Percentiles rank a stretch among this genome's conserved stretches.
These are phyloP conservation scores for Cephus nigrinus DNA, from an alignment of 2,888 invertebrate species.

Conservation along the genomic window DNA sequence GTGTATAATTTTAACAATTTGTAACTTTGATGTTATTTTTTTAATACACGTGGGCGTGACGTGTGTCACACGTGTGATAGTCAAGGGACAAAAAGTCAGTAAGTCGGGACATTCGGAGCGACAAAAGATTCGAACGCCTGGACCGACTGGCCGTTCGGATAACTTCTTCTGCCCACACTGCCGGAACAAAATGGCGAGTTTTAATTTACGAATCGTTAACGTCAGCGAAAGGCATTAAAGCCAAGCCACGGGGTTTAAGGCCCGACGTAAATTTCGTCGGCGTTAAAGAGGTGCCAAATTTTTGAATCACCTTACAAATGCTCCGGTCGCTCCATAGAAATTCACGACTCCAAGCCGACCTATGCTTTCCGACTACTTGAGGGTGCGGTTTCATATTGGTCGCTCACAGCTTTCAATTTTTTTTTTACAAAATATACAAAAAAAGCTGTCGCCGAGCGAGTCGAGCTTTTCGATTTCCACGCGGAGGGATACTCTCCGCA, in stretches of 20 bases:
- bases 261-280: slow-evolving; percentile 45
- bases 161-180: slow-evolving; percentile 46
- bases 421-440: not conserved
- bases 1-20: not conserved
- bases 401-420: not conserved
- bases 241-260: slow-evolving; percentile 37
- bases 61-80: not conserved
- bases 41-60: not conserved
- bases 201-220: slow-evolving; percentile 61
- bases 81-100: not conserved
- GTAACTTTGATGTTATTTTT: not conserved
- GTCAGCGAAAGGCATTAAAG: slow-evolving; percentile 37
- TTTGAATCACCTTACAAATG: slow-evolving; percentile 42
- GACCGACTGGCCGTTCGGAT: slow-evolving; percentile 16
- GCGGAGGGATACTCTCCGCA: not conserved
- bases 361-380: not conserved
- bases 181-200: slow-evolving; percentile 46
- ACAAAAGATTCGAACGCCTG: not conserved
- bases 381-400: not conserved
- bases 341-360: not conserved
- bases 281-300: slow-evolving; percentile 55
- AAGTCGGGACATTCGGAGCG: not conserved
- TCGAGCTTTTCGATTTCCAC: not conserved
- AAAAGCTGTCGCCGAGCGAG: not conserved
- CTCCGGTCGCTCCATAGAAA: not conserved